Conservation (phyloP, 2,888 invertebrate genomes). For the Drosophila ezoana region DNA sequence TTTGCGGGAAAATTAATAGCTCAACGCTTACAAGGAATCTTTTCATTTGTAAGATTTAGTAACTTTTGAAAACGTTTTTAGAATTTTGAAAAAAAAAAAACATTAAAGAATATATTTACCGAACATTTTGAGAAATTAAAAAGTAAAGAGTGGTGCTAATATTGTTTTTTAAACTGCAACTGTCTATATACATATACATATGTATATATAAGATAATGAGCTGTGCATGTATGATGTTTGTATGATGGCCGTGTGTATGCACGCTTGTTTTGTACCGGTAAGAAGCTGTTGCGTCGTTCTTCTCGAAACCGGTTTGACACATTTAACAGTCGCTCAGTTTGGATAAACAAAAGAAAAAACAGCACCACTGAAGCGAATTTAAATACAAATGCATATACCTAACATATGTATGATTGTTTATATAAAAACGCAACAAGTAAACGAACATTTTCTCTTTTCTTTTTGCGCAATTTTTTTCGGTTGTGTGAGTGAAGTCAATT, state of each 20-base stretch:
- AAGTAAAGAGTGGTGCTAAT: too few relatives aligned
- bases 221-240: neutral
- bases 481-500: conserved; percentile 38
- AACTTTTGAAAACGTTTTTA: too few relatives aligned
- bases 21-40: too few relatives aligned
- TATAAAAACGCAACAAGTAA: conserved; percentile 29
- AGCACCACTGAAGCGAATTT: conserved; percentile 5
- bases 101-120: neutral
- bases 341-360: conserved; percentile 32
- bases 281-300: conserved; percentile 51
- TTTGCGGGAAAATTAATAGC: neutral
- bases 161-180: neutral
- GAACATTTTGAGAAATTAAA: too few relatives aligned
- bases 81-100: neutral
- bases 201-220: neutral
- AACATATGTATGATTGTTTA: conserved; percentile 7
- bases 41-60: too few relatives aligned
- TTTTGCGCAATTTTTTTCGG: conserved; percentile 50
- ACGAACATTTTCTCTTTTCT: conserved; percentile 62
- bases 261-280: conserved; percentile 42
- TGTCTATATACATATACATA: neutral
- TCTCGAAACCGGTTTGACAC: conserved; percentile 63
- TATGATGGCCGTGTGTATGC: conserved; percentile 15
- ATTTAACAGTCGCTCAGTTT: conserved; percentile 23
- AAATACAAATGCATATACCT: neutral